phyloP scores from a whole-genome alignment of 1,140 invertebrate species.

The Eriocheir sinensis region DNA sequence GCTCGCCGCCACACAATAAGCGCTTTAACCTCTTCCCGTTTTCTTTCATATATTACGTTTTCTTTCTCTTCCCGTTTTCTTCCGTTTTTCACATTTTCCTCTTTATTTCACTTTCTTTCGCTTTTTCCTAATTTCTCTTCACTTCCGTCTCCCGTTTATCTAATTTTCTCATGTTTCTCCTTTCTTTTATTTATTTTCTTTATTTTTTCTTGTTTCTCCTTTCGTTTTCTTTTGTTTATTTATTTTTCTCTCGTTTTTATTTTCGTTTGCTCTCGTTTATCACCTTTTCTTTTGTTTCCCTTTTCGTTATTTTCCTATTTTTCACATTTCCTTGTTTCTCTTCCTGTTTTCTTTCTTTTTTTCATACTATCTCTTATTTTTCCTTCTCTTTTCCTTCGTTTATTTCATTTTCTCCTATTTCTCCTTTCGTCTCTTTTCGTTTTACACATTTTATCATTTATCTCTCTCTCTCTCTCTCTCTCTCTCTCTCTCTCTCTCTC shows the following conservation, averaged over 20 bases:
- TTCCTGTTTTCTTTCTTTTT: neutral
- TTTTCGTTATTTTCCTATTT: neutral
- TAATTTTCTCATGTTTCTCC: neutral
- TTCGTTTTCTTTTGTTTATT: neutral
- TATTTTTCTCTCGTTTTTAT: neutral
- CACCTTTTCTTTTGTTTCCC: neutral
- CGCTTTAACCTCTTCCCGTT: no score
- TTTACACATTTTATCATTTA: neutral
- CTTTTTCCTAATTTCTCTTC: neutral
- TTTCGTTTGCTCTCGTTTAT: neutral
- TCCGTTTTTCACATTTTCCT: neutral
- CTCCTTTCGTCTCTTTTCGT: neutral
- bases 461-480: slow-evolving; percentile 6
- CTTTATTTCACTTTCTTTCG: neutral
- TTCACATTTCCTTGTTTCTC: neutral
- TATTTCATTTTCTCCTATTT: neutral
- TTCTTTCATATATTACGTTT: no score
- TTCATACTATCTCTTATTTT: neutral
- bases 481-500: no score
- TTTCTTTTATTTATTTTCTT: neutral
- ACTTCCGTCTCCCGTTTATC: neutral
- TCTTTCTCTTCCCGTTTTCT: no score
- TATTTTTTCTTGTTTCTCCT: no score
- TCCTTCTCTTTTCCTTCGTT: neutral
- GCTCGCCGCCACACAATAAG: no score